Evolutionary conservation across 2,888 invertebrate species (phyloP).

Genomic region (Oligia fasciuncula): DNA sequence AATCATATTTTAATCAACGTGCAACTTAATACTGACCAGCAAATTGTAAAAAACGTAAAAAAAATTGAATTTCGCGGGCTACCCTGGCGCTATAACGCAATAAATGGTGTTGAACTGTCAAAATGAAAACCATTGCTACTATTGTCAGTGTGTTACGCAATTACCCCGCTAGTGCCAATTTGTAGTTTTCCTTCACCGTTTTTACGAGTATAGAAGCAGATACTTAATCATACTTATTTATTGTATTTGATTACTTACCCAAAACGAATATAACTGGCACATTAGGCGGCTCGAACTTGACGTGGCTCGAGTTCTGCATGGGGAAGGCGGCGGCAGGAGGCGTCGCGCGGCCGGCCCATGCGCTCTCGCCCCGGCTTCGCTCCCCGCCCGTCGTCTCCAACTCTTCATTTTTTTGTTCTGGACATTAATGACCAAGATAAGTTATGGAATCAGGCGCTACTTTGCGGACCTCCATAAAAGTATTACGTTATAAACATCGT

Average conservation of each 20-base stretch:
- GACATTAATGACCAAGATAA: neutral
- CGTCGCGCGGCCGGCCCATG: constrained; percentile 90
- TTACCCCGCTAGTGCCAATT: no score
- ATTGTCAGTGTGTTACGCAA: no score
- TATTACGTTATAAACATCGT: neutral
- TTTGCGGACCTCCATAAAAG: neutral
- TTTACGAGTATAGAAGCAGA: no score
- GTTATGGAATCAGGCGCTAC: neutral
- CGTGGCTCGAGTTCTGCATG: constrained; percentile 94
- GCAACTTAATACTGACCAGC: no score
- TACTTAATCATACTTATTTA: no score
- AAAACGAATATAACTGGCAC: constrained; percentile 97
- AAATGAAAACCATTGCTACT: no score
- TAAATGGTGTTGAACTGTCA: no score
- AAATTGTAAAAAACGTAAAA: no score
- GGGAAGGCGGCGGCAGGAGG: constrained; percentile 93
- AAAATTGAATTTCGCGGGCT: no score
- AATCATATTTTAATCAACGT: no score
- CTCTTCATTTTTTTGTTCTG: constrained; percentile 94
- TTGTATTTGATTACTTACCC: constrained; percentile 88
- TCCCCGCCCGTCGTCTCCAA: constrained; percentile 85
- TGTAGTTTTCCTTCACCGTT: no score
- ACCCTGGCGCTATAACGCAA: no score
- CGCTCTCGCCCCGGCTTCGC: constrained; percentile 82
- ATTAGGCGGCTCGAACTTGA: constrained; percentile 95